phyloP scores from a whole-genome alignment of 2,113 vertebrate species.

The Ranitomeya imitator region DNA sequence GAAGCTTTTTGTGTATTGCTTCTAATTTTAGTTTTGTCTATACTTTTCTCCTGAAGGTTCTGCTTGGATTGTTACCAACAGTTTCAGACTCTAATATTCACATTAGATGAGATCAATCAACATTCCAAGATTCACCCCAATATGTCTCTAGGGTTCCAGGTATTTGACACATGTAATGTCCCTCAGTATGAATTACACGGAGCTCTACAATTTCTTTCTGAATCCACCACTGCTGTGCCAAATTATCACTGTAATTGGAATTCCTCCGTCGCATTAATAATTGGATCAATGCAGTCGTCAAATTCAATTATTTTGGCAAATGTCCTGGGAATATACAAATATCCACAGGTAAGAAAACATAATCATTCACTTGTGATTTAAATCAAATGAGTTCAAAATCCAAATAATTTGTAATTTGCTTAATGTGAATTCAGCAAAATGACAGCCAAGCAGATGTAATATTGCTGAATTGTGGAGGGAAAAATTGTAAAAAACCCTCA shows the following conservation, averaged over 20 bases:
- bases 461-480: no score
- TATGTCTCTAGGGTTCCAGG: slow-evolving; percentile 64
- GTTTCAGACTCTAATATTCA: slow-evolving; percentile 65
- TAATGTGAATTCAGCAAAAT: no score
- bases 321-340: background rate
- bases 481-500: no score
- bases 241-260: background rate
- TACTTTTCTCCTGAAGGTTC: slow-evolving; percentile 53
- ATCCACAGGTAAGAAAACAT: slow-evolving; percentile 4
- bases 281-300: background rate
- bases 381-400: no score
- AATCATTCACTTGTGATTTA: background rate
- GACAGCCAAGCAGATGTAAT: no score
- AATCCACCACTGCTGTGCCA: background rate
- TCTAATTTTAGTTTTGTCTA: no score
- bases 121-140: slow-evolving; percentile 63
- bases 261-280: background rate
- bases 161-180: slow-evolving; percentile 62
- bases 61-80: slow-evolving; percentile 62
- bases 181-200: background rate
- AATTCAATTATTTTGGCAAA: background rate
- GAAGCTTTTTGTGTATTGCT: no score
- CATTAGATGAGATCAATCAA: slow-evolving; percentile 66
- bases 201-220: slow-evolving; percentile 7
- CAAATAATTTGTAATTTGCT: no score